Base-by-base conservation (phyloP, 2,888 invertebrate genomes). In the Zygaena filipendulae region DNA sequence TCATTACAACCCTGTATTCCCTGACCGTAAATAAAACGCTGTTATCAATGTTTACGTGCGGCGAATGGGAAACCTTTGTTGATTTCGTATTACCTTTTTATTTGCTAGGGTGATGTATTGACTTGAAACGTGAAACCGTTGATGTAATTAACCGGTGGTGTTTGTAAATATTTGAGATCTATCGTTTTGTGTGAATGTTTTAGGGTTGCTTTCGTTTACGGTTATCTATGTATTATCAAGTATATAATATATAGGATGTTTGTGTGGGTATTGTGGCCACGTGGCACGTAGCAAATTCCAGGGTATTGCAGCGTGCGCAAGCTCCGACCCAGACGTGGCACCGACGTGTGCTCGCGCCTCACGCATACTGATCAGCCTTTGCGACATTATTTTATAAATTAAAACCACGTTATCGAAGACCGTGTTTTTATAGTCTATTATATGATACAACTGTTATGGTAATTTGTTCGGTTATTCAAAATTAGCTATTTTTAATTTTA, bases 201-300 rank as follows among this genome's bases (percentile, higher is more conserved):
- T n/a, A n/a, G n/a, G n/a, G n/a, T n/a, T n/a, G n/a, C n/a, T n/a
- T n/a, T n/a, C n/a, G n/a, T n/a, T n/a, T n/a, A n/a, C n/a, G n/a
- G n/a, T n/a, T n/a, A n/a, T n/a, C n/a, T n/a, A n/a, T n/a, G n/a
- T n/a, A n/a, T n/a, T n/a, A n/a, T n/a, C n/a, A n/a, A n/a, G n/a
- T n/a, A n/a, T n/a, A n/a, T n/a, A n/a, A n/a, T n/a, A n/a, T n/a
- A n/a, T n/a, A n/a, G n/a, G n/a, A n/a, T n/a, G n/a, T n/a, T 33
- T 38, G 28, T 21, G 32, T 32, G 27, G 23, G 51, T 59, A 59
- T 62, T 59, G 54, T 58, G 55, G 49, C 16, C n/a, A n/a, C n/a
- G n/a, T n/a, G 48, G 59, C 66, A 66, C 67, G 70, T 68, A 66
- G 64, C 66, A 68, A 16, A 68, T 69, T 70, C 67, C 61, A 62